Evolutionary conservation across 2,888 invertebrate species (phyloP).

Genomic region (Argyresthia goedartella): DNA sequence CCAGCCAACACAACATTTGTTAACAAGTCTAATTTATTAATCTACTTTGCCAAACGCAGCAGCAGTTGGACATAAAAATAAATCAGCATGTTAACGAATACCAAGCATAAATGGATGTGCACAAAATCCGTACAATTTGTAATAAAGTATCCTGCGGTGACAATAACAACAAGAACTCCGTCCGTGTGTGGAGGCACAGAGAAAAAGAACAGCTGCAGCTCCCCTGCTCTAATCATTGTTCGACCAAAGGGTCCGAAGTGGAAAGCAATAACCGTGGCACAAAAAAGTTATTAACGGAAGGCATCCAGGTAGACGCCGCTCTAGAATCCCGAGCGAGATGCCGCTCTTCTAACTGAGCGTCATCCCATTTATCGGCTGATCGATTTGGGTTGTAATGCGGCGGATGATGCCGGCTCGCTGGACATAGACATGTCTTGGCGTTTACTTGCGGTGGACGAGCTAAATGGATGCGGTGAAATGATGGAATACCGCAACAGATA

Average conservation of each 20-base stretch:
- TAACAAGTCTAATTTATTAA: too few relatives aligned
- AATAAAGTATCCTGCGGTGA: conserved; percentile 2
- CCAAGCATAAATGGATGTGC: background rate
- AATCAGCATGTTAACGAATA: background rate
- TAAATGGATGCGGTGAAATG: background rate
- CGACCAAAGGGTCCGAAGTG: conserved; percentile 57
- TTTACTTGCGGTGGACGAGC: conserved; percentile 1
- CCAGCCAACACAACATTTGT: too few relatives aligned
- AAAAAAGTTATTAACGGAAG: conserved; percentile 45
- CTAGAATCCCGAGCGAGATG: background rate
- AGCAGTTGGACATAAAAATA: background rate
- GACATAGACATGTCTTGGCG: background rate
- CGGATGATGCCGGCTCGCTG: background rate
- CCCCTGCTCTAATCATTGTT: conserved; percentile 57
- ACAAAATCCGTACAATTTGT: background rate
- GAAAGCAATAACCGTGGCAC: conserved; percentile 48
- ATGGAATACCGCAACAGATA: background rate
- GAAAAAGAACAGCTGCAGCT: conserved; percentile 65
- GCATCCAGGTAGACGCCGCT: conserved; percentile 45
- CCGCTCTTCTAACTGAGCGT: background rate
- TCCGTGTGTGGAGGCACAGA: conserved; percentile 16
- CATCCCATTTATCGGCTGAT: conserved; percentile 18
- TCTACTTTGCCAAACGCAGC: background rate
- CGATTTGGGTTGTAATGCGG: conserved; percentile 8
- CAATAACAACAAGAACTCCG: conserved; percentile 28